Percentiles rank a stretch among this genome's conserved stretches.
Conservation (phyloP, 2,797 vertebrate genomes). For the Danio tinwini region DNA sequence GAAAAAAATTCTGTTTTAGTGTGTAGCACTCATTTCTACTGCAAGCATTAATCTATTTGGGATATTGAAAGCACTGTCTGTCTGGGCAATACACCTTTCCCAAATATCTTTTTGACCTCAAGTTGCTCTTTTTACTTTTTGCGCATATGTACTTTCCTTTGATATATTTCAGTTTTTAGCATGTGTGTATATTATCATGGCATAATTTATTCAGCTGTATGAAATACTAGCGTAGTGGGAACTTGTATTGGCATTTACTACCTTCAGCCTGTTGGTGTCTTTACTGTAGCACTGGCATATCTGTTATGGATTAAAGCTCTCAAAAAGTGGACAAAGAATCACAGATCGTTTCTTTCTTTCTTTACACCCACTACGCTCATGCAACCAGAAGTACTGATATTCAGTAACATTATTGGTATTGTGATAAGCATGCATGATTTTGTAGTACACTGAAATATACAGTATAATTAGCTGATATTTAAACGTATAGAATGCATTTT, state of each 20-base stretch:
- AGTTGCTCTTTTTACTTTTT: constrained; percentile 59
- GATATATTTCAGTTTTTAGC: constrained; percentile 71
- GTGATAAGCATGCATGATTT: too few species aligned
- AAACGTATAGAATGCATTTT: too few species aligned
- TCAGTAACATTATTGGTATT: too few species aligned
- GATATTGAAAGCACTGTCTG: constrained; percentile 65
- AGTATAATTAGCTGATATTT: too few species aligned
- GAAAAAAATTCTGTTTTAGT: constrained; percentile 60
- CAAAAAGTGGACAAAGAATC: constrained; percentile 66
- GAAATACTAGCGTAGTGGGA: constrained; percentile 91
- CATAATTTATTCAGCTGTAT: constrained; percentile 99
- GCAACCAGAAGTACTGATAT: neutral
- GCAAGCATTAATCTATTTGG: constrained; percentile 58
- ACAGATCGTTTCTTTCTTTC: constrained; percentile 44
- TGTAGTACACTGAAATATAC: too few species aligned
- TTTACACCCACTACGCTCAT: constrained; percentile 22
- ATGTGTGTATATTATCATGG: constrained; percentile 88
- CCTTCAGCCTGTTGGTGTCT: constrained; percentile 90
- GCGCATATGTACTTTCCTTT: constrained; percentile 67
- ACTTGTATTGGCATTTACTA: constrained; percentile 91
- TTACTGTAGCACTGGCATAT: constrained; percentile 92
- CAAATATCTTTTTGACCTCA: constrained; percentile 41
- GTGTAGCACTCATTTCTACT: constrained; percentile 64
- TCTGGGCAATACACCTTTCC: constrained; percentile 46
- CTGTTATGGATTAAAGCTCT: constrained; percentile 91